These are phyloP conservation scores for Cacoxenus indagator DNA, from an alignment of 2,888 invertebrate species.

Conservation along the genomic window DNA sequence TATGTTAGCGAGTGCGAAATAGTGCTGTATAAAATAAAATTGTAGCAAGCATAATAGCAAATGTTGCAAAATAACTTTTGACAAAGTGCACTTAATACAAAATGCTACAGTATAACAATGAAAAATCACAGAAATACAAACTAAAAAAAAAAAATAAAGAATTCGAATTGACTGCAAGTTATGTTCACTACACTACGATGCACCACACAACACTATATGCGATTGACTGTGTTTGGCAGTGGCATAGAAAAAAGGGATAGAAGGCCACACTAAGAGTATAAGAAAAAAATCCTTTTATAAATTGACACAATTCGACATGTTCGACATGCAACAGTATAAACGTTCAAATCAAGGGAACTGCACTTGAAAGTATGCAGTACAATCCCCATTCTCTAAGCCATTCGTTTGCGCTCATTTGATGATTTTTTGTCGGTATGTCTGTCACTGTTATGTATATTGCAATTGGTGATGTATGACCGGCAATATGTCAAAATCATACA, in stretches of 20 bases:
- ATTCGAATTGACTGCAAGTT: slow-evolving; percentile 28
- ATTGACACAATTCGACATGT: slow-evolving; percentile 48
- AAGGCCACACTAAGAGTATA: slow-evolving; percentile 1
- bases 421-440: background rate
- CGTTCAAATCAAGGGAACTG: slow-evolving; percentile 3
- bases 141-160: slow-evolving; percentile 25
- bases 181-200: slow-evolving; percentile 17
- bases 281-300: slow-evolving; percentile 31
- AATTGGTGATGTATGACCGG: slow-evolving; percentile 33
- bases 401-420: background rate
- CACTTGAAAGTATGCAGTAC: slow-evolving; percentile 11
- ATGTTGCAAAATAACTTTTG: slow-evolving; percentile 64
- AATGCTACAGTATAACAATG: slow-evolving; percentile 42
- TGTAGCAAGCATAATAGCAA: slow-evolving; percentile 64
- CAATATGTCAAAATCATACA: slow-evolving; percentile 45
- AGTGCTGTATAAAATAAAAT: slow-evolving; percentile 51
- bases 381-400: background rate
- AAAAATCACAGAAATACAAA: slow-evolving; percentile 50
- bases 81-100: slow-evolving; percentile 58
- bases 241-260: background rate
- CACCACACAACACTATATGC: background rate
- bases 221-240: slow-evolving; percentile 4
- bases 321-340: background rate
- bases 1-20: background rate
- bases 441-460: background rate